Evolutionary conservation across 1,140 invertebrate species (phyloP).

Genomic region (Panagrolaimus sp.): DNA sequence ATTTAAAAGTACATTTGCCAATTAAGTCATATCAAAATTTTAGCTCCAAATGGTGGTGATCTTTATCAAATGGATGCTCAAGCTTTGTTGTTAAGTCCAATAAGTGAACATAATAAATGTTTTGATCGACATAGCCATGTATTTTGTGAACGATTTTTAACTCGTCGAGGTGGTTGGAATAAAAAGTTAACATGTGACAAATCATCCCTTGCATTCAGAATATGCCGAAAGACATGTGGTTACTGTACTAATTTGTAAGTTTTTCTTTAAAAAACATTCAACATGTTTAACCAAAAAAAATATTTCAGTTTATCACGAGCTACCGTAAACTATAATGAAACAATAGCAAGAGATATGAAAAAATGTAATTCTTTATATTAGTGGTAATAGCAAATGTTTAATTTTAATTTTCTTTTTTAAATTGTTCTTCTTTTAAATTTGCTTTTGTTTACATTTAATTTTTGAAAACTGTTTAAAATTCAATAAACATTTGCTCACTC

Average conservation of each 20-base stretch:
- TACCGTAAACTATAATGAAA: constrained; percentile 31
- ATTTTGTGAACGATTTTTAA: constrained; percentile 33
- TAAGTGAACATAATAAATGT: constrained; percentile 20
- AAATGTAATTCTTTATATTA: constrained; percentile 16
- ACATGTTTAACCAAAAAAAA: background rate
- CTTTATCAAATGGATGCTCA: constrained; percentile 29
- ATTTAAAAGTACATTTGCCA: background rate
- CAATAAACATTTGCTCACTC: background rate
- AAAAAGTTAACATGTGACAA: constrained; percentile 29
- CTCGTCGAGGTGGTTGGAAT: constrained; percentile 26
- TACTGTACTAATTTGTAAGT: constrained; percentile 34
- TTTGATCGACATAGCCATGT: constrained; percentile 32
- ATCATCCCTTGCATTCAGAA: constrained; percentile 34
- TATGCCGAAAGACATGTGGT: constrained; percentile 40
- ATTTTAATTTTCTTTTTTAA: background rate
- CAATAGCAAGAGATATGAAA: constrained; percentile 28
- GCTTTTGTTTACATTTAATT: background rate
- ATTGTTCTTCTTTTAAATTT: background rate
- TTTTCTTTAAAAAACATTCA: no score
- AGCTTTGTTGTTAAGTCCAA: constrained; percentile 16
- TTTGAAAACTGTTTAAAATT: background rate
- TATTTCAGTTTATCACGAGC: constrained; percentile 19
- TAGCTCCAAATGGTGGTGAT: constrained; percentile 16
- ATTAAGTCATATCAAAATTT: background rate
- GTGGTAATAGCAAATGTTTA: background rate